Conservation (phyloP, 2,888 invertebrate genomes). For the Mesorhabditis belari region DNA sequence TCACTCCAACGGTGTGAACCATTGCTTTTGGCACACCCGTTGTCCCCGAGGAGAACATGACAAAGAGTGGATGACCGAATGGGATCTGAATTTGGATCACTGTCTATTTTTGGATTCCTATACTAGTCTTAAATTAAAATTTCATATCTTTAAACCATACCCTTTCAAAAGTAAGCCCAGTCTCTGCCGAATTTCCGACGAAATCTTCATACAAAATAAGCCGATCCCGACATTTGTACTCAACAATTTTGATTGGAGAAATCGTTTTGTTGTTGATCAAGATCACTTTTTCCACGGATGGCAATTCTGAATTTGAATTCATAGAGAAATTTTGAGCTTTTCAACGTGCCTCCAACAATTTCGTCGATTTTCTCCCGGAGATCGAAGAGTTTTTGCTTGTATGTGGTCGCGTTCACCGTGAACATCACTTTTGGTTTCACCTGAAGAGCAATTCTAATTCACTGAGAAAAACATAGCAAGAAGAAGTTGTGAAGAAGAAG, state of each 20-base stretch:
- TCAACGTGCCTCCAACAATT: slow-evolving; percentile 52
- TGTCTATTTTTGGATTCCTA: not conserved
- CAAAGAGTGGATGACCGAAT: slow-evolving; percentile 61
- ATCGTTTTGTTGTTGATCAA: slow-evolving; percentile 24
- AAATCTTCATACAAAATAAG: slow-evolving; percentile 19
- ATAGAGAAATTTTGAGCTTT: not conserved
- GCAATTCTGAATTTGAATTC: slow-evolving; percentile 18
- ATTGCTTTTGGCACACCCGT: slow-evolving; percentile 63
- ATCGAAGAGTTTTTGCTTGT: slow-evolving; percentile 59
- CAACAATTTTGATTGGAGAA: slow-evolving; percentile 12
- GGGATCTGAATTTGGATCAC: slow-evolving; percentile 55
- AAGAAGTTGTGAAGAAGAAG: not conserved
- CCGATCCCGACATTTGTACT: slow-evolving; percentile 17
- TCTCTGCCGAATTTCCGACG: slow-evolving; percentile 8
- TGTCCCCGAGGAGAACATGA: slow-evolving; percentile 63
- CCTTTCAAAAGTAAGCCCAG: slow-evolving; percentile 13
- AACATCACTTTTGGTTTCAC: slow-evolving; percentile 60
- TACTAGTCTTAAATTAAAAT: no score
- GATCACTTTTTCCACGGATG: slow-evolving; percentile 36
- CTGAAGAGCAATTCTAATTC: slow-evolving; percentile 45
- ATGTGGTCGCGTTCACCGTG: slow-evolving; percentile 59
- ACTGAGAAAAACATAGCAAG: not conserved
- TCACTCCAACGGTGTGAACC: slow-evolving; percentile 61
- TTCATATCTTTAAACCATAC: slow-evolving; percentile 6
- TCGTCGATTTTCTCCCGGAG: slow-evolving; percentile 58